A percentile compares a stretch with the other conserved stretches of the same genome.
Conservation (phyloP, 2,113 vertebrate species). For the Corynorhinus townsendii region DNA sequence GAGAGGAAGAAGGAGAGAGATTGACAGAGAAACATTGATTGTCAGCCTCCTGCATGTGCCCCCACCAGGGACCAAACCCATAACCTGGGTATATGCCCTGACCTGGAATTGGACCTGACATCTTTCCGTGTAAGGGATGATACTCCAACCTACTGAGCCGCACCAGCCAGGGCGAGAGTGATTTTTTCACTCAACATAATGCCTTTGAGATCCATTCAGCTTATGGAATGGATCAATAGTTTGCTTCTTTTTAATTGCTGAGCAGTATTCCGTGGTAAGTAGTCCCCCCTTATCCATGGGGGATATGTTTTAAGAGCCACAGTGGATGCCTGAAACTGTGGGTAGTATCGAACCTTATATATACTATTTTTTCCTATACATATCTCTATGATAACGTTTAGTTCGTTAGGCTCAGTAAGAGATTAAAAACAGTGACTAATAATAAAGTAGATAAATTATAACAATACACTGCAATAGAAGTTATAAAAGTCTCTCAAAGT, state of each 20-base stretch:
- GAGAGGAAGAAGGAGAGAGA: no score
- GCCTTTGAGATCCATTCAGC: neutral
- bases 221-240: neutral
- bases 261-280: neutral
- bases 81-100: no score
- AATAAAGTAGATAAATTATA: neutral
- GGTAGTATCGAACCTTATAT: neutral
- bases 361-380: neutral
- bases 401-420: neutral
- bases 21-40: no score
- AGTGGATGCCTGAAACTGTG: neutral
- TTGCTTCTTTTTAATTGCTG: neutral
- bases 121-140: neutral
- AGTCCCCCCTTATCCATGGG: neutral
- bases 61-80: no score
- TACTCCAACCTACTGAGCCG: no score
- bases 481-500: neutral
- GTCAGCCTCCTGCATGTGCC: no score
- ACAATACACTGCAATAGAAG: neutral
- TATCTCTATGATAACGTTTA: neutral
- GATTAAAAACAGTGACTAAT: neutral
- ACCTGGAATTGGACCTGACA: neutral
- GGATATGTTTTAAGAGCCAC: neutral
- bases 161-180: neutral
- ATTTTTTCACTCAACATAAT: neutral